Evolutionary conservation across 2,888 invertebrate species (phyloP), one percentile per base, ranked within the genome.

Genomic region (Orthonychiurus folsomi): DNA sequence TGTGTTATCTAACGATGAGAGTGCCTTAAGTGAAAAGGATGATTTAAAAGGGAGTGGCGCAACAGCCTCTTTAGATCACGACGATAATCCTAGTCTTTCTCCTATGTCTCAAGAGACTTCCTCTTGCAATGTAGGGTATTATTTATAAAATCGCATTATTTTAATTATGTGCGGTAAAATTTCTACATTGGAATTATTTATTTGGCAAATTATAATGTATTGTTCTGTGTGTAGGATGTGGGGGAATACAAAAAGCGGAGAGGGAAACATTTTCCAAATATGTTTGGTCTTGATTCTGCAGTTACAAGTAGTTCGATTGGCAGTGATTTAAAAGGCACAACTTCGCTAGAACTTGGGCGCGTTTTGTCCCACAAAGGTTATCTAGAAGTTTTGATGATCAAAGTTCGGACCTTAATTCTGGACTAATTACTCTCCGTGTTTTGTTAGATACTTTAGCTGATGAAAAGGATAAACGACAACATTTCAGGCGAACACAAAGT

Each of bases 271-370:
- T 20, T 21, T 54, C 47, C 62, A n/a, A 70, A 70, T 57, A 63
- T 72, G 23, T 71, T 68, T 50, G 66, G 70, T 62, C 57, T 67
- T 62, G 73, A 73, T 28, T 71, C 74, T 20, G 73, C 72, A 1
- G 62, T 71, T 27, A 64, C 68, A 54, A 65, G 63, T 47, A 64
- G 61, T 48, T 53, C 66, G 24, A 59, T 58, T 27, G 65, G 66
- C 20, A 62, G 69, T 69, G 56, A 69, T 60, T 63, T 81, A 63
- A 81, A 81, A 70, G 80, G 80, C 65, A 80, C 81, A 5, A 81
- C 83, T 50, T 84, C 83, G 1, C 75, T 84, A 24, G 84, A 85
- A 72, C 76, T 84, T 61, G 79, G 80, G 25, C 79, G 75, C 76
- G 80, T 69, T 25, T 58, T 71, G 18, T 64, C 66, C 1, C 66